Conservation (phyloP, 2,113 vertebrate genomes). For the Dicentrarchus labrax region DNA sequence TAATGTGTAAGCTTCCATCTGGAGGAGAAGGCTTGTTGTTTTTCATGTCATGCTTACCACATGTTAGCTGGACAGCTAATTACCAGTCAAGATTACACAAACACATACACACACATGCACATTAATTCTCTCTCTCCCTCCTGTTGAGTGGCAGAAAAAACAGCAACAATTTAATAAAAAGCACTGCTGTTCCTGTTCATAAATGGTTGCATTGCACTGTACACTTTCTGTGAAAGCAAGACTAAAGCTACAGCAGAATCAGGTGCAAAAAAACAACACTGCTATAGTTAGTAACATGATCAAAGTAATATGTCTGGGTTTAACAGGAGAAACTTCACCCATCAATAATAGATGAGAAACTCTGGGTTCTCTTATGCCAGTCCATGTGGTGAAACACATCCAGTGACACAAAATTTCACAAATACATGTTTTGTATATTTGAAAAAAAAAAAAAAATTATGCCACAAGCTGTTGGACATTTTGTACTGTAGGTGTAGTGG, state of each 20-base stretch:
- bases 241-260: neutral
- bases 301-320: neutral
- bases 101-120: neutral
- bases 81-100: constrained; percentile 34
- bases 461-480: constrained; percentile 13
- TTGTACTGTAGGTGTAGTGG: neutral
- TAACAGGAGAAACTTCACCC: neutral
- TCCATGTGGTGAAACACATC: neutral
- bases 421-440: neutral
- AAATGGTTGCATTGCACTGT: neutral
- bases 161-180: neutral
- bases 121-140: neutral
- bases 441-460: constrained; percentile 18
- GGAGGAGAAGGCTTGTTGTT: constrained; percentile 27
- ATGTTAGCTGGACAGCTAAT: constrained; percentile 45
- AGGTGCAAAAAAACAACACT: neutral
- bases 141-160: neutral
- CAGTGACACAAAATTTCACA: neutral
- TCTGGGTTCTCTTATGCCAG: neutral
- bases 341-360: neutral
- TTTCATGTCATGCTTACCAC: constrained; percentile 25
- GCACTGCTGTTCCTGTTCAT: neutral
- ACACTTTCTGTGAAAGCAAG: neutral
- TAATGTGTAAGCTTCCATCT: constrained; percentile 18
- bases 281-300: neutral